Evolutionary conservation across 2,797 vertebrate species (phyloP).

Genomic region (Aldrovandia affinis): DNA sequence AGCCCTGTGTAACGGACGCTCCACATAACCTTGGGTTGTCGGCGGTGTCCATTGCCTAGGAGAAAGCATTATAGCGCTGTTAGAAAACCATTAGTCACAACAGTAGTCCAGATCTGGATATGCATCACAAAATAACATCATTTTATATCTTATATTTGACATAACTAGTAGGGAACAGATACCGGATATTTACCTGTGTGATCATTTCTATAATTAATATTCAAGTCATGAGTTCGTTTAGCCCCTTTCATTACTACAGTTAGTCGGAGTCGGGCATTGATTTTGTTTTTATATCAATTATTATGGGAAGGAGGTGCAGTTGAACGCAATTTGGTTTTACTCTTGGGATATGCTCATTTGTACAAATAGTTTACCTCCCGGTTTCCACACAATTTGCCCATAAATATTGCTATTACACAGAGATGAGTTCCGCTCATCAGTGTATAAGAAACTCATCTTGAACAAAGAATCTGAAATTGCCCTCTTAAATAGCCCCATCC

Average conservation of each 20-base stretch:
- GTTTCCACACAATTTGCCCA: neutral
- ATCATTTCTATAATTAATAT: neutral
- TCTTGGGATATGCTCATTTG: neutral
- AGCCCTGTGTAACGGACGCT: neutral
- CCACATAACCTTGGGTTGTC: neutral
- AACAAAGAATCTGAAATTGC: neutral
- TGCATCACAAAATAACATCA: neutral
- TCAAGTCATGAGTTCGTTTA: neutral
- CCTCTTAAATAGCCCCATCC: neutral
- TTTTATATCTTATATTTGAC: constrained; percentile 21
- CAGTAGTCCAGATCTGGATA: neutral
- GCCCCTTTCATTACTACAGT: constrained; percentile 28
- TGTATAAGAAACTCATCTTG: neutral
- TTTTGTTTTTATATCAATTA: neutral
- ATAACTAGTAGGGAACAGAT: neutral
- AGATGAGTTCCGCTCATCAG: neutral
- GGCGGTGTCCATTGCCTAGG: neutral
- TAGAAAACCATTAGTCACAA: neutral
- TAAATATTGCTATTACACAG: neutral
- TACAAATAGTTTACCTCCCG: neutral
- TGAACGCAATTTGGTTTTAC: neutral
- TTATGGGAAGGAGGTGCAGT: neutral
- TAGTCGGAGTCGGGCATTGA: neutral
- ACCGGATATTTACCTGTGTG: neutral
- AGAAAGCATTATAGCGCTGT: neutral